Conservation (phyloP, 2,113 vertebrate genomes). For the Pao palembangensis region DNA sequence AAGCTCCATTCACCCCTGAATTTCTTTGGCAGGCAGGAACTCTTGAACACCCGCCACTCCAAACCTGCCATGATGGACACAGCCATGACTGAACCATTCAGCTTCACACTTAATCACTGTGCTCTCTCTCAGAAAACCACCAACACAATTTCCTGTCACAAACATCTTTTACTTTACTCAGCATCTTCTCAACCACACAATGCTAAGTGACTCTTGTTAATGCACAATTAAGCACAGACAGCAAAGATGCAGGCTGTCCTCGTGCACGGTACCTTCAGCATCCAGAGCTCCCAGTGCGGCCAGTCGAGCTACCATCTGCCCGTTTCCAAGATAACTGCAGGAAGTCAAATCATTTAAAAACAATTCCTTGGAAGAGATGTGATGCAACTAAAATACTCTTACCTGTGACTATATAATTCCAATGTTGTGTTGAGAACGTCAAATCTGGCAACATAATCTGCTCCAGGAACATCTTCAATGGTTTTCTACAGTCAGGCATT, state of each 20-base stretch:
- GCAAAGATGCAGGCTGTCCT: background rate
- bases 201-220: background rate
- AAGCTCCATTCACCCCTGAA: slow-evolving; percentile 87
- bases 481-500: slow-evolving; percentile 75
- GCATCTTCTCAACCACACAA: background rate
- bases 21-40: slow-evolving; percentile 86
- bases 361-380: background rate
- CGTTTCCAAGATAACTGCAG: slow-evolving; percentile 90
- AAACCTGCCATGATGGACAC: slow-evolving; percentile 43
- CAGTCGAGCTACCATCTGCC: slow-evolving; percentile 90
- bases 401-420: slow-evolving; percentile 93
- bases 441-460: slow-evolving; percentile 82
- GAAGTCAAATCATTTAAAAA: slow-evolving; percentile 23
- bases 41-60: slow-evolving; percentile 71
- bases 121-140: slow-evolving; percentile 11
- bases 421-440: slow-evolving; percentile 89
- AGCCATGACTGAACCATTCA: slow-evolving; percentile 14
- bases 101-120: slow-evolving; percentile 7
- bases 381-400: background rate
- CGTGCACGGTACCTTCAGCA: slow-evolving; percentile 75
- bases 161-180: too few relatives aligned
- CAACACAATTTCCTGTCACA: slow-evolving; percentile 2
- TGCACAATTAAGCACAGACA: background rate
- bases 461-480: slow-evolving; percentile 77
- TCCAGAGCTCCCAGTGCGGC: slow-evolving; percentile 83